phyloP scores from a whole-genome alignment of 2,888 invertebrate genomes.

The Drosophila prostipennis region DNA sequence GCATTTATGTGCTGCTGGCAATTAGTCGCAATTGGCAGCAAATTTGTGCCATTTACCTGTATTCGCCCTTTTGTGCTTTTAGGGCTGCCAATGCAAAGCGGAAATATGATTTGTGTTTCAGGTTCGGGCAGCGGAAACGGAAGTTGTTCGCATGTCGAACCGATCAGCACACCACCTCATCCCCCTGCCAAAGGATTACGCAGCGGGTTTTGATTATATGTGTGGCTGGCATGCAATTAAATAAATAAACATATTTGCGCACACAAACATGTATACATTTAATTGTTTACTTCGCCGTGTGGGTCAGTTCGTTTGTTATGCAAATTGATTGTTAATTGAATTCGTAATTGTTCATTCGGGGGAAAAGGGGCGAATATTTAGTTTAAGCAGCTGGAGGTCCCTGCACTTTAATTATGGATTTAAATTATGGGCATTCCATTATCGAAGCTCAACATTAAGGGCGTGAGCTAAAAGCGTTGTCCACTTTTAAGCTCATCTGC shows the following conservation, averaged over 20 bases:
- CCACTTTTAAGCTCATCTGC: slow-evolving; percentile 20
- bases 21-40: slow-evolving; percentile 44
- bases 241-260: slow-evolving; percentile 26
- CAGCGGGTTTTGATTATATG: neutral
- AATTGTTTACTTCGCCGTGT: slow-evolving; percentile 24
- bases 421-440: neutral
- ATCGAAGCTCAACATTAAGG: neutral
- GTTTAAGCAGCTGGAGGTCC: neutral
- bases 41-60: slow-evolving; percentile 47
- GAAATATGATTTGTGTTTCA: slow-evolving; percentile 65
- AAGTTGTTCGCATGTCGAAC: slow-evolving; percentile 56
- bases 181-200: slow-evolving; percentile 23
- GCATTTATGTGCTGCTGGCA: slow-evolving; percentile 15
- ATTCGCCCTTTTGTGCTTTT: slow-evolving; percentile 10
- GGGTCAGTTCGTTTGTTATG: slow-evolving; percentile 37
- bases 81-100: slow-evolving; percentile 48
- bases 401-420: neutral
- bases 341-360: slow-evolving; percentile 30
- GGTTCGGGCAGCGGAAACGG: slow-evolving; percentile 53
- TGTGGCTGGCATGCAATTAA: slow-evolving; percentile 16
- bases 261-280: slow-evolving; percentile 12
- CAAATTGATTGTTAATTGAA: slow-evolving; percentile 57
- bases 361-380: no score
- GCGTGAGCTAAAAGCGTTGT: slow-evolving; percentile 7
- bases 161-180: slow-evolving; percentile 1